These are phyloP conservation scores for Hydriomena furcata DNA, from an alignment of 2,888 invertebrate species.

Conservation along the genomic window DNA sequence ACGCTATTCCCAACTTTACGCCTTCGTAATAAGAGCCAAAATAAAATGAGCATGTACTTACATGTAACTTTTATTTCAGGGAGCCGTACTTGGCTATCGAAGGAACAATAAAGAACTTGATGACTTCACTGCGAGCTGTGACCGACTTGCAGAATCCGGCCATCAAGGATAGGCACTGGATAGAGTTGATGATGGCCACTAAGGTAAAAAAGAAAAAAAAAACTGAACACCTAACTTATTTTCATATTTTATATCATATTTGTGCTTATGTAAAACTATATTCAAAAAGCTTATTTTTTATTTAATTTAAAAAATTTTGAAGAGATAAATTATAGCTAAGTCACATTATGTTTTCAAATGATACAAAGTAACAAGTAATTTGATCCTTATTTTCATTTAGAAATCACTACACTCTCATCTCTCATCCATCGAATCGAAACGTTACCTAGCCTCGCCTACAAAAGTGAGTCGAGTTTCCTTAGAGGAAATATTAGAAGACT, in stretches of 20 bases:
- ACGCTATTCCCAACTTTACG: background rate
- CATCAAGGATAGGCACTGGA: conserved; percentile 96
- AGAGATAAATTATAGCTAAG: no score
- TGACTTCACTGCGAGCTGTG: conserved; percentile 96
- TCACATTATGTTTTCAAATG: no score
- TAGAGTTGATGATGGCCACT: conserved; percentile 95
- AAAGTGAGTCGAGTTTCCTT: conserved; percentile 45
- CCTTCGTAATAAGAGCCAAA: background rate
- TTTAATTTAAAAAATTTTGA: no score
- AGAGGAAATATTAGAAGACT: conserved; percentile 61
- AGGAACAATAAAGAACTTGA: conserved; percentile 93
- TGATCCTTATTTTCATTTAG: conserved; percentile 52
- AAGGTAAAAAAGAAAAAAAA: conserved; percentile 80
- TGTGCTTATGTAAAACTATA: no score
- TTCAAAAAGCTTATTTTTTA: no score
- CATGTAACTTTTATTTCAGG: conserved; percentile 71
- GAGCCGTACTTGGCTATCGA: conserved; percentile 92
- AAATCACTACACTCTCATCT: conserved; percentile 55
- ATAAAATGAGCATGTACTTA: no score
- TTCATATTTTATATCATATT: no score
- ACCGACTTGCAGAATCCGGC: conserved; percentile 97
- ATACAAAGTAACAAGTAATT: conserved; percentile 11
- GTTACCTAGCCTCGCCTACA: conserved; percentile 40
- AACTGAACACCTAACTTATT: no score
- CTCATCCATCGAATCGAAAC: conserved; percentile 54